Evolutionary conservation across 2,797 vertebrate species (phyloP), one percentile per base, ranked within the genome.

Genomic region (Psittacula echo): DNA sequence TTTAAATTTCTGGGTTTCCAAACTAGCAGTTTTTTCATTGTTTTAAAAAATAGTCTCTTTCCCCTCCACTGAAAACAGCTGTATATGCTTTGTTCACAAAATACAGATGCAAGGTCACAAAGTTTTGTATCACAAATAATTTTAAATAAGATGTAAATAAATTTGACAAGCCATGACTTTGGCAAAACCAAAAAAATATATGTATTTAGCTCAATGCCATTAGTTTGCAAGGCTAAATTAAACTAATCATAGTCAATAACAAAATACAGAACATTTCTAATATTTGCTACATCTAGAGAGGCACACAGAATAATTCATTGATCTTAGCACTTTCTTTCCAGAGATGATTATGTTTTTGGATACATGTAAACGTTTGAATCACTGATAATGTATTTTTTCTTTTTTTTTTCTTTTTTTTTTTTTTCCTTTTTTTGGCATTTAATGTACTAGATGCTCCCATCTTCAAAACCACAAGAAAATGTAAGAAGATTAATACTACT

Each of bases 401-500:
- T 54, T 58, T 58, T 13, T 56, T 13, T 8, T 27, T 18, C 16
- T 97, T 98, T 51, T 97, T 98, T 77, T 75, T 97, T 98, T 53
- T 19, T 18, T 97, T 98, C 76, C 13, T 54, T 97, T 98, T 98
- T 98, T 98, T 99, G 98, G 98, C 98, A 98, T 98, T 98, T 97
- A 97, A 98, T 98, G 98, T 98, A 98, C 98, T 99, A 98, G 98
- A 98, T 98, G 98, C 97, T 99, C 98, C 98, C 98, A 98, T 98
- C 98, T 98, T 98, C 98, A 98, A 98, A 98, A 98, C 98, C 97
- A 98, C 89, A 98, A 97, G 95, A 97, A 98, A 97, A 98, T 96
- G 98, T 98, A 98, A 98, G 98, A 99, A 98, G 98, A 98, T 98
- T 99, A 99, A 98, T 98, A 98, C 98, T 98, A 98, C 98, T 99